Conservation (phyloP, 2,113 vertebrate species). For the Lophura nycthemera region DNA sequence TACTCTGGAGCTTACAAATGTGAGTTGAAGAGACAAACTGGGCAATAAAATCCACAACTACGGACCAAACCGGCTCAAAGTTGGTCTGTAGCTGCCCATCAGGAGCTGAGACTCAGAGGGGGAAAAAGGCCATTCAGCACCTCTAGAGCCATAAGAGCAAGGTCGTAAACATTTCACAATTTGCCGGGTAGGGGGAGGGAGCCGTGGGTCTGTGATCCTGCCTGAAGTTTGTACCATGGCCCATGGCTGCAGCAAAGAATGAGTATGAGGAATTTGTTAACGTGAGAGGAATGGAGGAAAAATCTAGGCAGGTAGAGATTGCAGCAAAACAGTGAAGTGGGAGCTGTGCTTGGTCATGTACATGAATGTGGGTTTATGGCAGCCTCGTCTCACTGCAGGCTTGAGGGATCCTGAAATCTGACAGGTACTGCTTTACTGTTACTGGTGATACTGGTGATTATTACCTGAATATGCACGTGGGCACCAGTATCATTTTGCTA, state of each 20-base stretch:
- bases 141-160: constrained; percentile 66
- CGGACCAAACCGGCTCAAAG: constrained; percentile 60
- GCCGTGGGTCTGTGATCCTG: not conserved
- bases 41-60: constrained; percentile 71
- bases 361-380: fast-evolving
- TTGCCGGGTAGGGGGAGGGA: constrained; percentile 56
- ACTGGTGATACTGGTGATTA: not conserved
- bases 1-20: constrained; percentile 72
- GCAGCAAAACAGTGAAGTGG: not conserved
- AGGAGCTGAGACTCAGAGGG: constrained; percentile 48
- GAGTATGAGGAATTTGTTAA: not conserved
- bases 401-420: not conserved
- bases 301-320: not conserved
- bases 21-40: constrained; percentile 74
- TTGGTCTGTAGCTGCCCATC: constrained; percentile 64
- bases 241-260: not conserved
- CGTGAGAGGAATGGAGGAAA: not conserved
- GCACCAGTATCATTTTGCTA: not conserved
- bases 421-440: not conserved
- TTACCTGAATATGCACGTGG: not conserved
- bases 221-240: not conserved
- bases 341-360: not conserved
- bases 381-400: not conserved
- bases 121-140: constrained; percentile 69
- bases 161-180: constrained; percentile 64